Evolutionary conservation across 2,113 vertebrate species (phyloP).

Genomic region (Shinisaurus crocodilurus): DNA sequence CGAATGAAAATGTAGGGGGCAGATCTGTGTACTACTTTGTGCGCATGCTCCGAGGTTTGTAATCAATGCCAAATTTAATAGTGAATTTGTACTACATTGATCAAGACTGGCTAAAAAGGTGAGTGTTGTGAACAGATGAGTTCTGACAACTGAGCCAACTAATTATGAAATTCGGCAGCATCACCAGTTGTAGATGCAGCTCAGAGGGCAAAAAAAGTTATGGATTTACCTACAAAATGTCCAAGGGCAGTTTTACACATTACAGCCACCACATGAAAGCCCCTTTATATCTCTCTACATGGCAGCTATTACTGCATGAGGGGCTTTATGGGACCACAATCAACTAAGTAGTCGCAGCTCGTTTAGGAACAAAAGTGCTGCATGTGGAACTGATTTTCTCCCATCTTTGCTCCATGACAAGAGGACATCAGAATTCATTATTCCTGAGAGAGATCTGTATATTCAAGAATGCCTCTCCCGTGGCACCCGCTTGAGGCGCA

Average conservation of each 20-base stretch:
- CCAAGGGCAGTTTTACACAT: neutral
- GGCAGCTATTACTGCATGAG: neutral
- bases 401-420: neutral
- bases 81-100: too few relatives aligned
- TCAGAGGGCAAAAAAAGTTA: neutral
- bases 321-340: too few relatives aligned
- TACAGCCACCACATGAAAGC: neutral
- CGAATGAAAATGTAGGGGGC: too few relatives aligned
- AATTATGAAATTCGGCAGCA: too few relatives aligned
- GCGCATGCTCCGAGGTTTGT: too few relatives aligned
- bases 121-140: too few relatives aligned
- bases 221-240: neutral
- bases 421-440: neutral
- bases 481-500: slow-evolving; percentile 12
- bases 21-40: too few relatives aligned
- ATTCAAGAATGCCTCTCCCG: neutral
- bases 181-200: neutral
- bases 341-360: neutral
- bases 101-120: too few relatives aligned
- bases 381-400: neutral
- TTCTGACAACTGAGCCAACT: too few relatives aligned
- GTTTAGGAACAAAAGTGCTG: neutral
- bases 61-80: too few relatives aligned
- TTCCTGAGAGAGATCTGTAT: neutral
- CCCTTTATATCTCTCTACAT: neutral